Conservation (phyloP, 1,140 invertebrate genomes). For the Cydia amplana region DNA sequence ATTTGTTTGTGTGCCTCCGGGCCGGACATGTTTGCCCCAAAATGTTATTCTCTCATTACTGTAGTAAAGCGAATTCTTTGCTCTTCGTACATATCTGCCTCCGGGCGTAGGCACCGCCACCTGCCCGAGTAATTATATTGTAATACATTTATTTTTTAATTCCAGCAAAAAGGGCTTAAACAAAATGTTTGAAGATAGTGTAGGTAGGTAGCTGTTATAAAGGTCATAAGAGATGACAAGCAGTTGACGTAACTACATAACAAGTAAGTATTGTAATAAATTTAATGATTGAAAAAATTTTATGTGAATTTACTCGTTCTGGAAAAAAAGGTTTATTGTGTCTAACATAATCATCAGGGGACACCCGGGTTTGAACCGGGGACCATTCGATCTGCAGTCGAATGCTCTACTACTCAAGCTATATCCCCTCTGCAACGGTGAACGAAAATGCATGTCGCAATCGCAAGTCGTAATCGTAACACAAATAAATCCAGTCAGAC, state of each 20-base stretch:
- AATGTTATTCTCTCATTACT: slow-evolving; percentile 1
- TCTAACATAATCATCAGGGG: slow-evolving; percentile 81
- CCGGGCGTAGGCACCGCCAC: too few species aligned
- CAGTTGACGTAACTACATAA: too few species aligned
- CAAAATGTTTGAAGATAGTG: too few species aligned
- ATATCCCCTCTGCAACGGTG: slow-evolving; percentile 69
- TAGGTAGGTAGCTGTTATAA: too few species aligned
- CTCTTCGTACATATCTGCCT: not conserved
- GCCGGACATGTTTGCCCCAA: not conserved
- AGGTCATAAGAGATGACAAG: too few species aligned
- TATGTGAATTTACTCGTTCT: not conserved
- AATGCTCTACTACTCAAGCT: slow-evolving; percentile 80
- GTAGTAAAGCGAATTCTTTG: not conserved
- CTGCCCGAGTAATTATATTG: not conserved
- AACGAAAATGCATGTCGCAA: slow-evolving; percentile 33
- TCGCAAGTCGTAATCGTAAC: too few species aligned
- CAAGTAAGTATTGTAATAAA: slow-evolving; percentile 27
- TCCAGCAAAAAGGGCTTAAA: not conserved
- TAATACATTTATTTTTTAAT: not conserved
- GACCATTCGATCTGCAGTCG: slow-evolving; percentile 95
- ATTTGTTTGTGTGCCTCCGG: too few species aligned
- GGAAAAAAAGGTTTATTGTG: slow-evolving; percentile 21
- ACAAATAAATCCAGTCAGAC: slow-evolving; percentile 14
- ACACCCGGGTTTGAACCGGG: slow-evolving; percentile 96
- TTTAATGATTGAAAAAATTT: too few species aligned